Evolutionary conservation across 2,113 vertebrate genomes (phyloP).

Genomic region (Ariopsis seemanni): DNA sequence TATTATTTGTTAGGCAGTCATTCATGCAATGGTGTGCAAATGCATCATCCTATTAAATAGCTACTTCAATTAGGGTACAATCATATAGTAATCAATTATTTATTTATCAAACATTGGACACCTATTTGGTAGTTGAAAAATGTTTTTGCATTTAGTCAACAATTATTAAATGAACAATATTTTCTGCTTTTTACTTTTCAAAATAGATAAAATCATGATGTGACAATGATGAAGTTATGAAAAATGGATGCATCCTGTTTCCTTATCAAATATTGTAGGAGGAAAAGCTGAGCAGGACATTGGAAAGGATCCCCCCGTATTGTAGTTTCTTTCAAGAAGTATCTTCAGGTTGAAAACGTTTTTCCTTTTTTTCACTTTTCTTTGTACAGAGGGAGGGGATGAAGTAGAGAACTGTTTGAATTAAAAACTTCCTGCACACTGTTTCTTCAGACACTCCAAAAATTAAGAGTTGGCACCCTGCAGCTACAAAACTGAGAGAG

Average conservation of each 20-base stretch:
- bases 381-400: background rate
- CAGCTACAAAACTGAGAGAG: background rate
- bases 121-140: too few relatives aligned
- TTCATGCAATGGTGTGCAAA: too few relatives aligned
- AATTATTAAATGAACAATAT: too few relatives aligned
- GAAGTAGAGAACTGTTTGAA: slow-evolving; percentile 16
- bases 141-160: too few relatives aligned
- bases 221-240: background rate
- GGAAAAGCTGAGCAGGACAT: background rate
- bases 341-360: background rate
- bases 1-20: too few relatives aligned
- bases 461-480: slow-evolving; percentile 15
- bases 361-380: background rate
- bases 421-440: slow-evolving; percentile 10
- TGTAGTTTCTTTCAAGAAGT: slow-evolving; percentile 1
- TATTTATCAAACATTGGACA: too few relatives aligned
- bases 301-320: background rate
- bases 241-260: background rate
- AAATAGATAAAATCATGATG: background rate
- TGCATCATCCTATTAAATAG: too few relatives aligned
- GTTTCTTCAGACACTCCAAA: slow-evolving; percentile 7
- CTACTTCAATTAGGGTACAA: too few relatives aligned
- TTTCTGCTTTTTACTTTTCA: too few relatives aligned
- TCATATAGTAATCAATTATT: too few relatives aligned
- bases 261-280: background rate